Evolutionary conservation across 2,888 invertebrate genomes (phyloP), one percentile per base, ranked within the genome.

Genomic region (Nycteola revayana): DNA sequence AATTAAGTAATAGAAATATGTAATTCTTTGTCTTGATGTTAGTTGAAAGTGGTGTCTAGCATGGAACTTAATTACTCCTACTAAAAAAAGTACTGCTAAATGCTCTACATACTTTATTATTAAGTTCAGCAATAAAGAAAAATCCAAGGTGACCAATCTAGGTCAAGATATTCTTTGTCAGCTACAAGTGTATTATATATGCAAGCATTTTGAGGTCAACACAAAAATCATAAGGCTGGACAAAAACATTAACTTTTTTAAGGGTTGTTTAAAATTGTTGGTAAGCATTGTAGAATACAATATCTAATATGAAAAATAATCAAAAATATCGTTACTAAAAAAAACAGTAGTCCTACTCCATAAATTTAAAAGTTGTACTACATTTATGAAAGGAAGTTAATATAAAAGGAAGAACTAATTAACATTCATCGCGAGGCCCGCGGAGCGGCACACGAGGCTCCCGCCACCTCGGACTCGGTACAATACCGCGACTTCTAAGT

Each of bases 341-440:
- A n/a, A n/a, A n/a, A n/a, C n/a, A n/a, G n/a, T n/a, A n/a, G n/a
- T n/a, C n/a, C n/a, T n/a, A n/a, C n/a, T n/a, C n/a, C n/a, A n/a
- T n/a, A n/a, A n/a, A n/a, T n/a, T n/a, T n/a, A n/a, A n/a, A n/a
- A n/a, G n/a, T n/a, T n/a, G n/a, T n/a, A 52, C 30, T 46, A 43
- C 28, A 46, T 68, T 62, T 66, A 56, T 63, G 65, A 72, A 78
- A 78, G 80, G 81, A 83, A 84, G 76, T 78, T 29, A 64, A 68
- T 72, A 56, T 71, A 67, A 66, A 76, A 77, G 82, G 84, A 86
- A 81, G 77, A 77, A 66, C 70, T 84, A 82, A 85, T 87, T 85
- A 81, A 66, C 75, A 87, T 85, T 79, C 78, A 71, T 67, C 72
- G 75, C 76, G 70, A 74, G 72, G 60, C 66, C 57, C 65, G 67